Conservation (phyloP, 2,888 invertebrate genomes). For the Xestia ashworthii region DNA sequence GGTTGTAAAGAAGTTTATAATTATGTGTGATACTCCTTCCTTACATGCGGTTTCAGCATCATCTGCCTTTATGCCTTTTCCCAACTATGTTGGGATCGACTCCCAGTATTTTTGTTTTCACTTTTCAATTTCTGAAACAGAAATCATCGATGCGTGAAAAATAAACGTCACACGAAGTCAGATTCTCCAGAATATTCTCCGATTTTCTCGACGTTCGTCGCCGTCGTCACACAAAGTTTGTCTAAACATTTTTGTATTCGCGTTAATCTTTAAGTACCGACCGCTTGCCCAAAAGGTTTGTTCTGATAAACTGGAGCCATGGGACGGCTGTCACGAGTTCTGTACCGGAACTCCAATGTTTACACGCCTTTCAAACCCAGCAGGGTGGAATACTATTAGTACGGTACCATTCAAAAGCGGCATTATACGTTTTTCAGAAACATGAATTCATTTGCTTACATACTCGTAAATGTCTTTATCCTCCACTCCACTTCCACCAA, state of each 20-base stretch:
- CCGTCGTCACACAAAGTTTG: background rate
- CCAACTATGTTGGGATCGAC: no score
- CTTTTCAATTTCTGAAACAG: background rate
- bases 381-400: conserved; percentile 29
- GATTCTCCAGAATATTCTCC: background rate
- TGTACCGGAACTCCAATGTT: conserved; percentile 45
- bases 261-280: conserved; percentile 36
- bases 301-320: conserved; percentile 40
- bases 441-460: background rate
- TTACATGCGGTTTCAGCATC: background rate
- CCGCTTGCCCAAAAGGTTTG: conserved; percentile 35
- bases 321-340: conserved; percentile 38
- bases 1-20: background rate
- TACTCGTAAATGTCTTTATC: background rate
- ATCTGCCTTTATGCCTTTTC: background rate
- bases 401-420: background rate
- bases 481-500: background rate
- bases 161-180: background rate
- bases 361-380: conserved; percentile 43
- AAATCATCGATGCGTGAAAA: background rate
- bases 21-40: background rate
- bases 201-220: background rate
- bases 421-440: conserved; percentile 18
- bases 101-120: background rate
- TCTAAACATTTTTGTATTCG: conserved; percentile 9